A percentile compares a stretch with the other conserved stretches of the same genome.
Conservation (phyloP, 2,888 invertebrate genomes). For the Drosophila atripex region DNA sequence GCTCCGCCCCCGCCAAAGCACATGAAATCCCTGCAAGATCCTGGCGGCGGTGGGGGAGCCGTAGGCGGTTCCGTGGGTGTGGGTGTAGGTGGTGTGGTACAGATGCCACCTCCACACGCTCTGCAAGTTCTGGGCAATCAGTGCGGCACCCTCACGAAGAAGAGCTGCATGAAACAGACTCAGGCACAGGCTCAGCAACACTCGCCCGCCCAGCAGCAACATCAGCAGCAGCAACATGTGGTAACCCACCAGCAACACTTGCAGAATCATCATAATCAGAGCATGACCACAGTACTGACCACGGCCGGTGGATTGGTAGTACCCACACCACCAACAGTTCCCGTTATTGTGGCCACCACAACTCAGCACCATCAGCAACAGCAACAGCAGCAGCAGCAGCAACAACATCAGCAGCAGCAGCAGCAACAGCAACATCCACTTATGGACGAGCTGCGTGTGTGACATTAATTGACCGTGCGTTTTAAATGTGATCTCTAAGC, state of each 20-base stretch:
- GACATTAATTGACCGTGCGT: constrained; percentile 86
- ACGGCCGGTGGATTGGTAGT: constrained; percentile 89
- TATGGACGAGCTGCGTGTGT: constrained; percentile 94
- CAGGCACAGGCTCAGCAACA: constrained; percentile 72
- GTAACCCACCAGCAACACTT: constrained; percentile 76
- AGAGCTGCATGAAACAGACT: constrained; percentile 85
- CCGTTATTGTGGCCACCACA: constrained; percentile 70
- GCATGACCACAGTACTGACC: constrained; percentile 84
- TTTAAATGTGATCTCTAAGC: constrained; percentile 84
- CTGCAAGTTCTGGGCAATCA: constrained; percentile 89
- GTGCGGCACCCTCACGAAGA: constrained; percentile 90
- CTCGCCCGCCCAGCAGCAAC: constrained; percentile 70
- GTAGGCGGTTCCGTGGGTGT: constrained; percentile 69
- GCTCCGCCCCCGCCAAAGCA: constrained; percentile 91
- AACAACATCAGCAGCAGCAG: constrained; percentile 72
- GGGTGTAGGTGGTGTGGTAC: constrained; percentile 79
- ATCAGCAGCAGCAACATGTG: constrained; percentile 71
- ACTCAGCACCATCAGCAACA: constrained; percentile 77
- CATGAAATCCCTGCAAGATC: constrained; percentile 84
- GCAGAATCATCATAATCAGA: constrained; percentile 84
- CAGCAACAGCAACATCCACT: constrained; percentile 84
- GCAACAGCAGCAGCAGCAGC: constrained; percentile 70
- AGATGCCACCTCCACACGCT: constrained; percentile 89
- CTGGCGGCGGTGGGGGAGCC: constrained; percentile 85
- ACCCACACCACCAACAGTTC: constrained; percentile 85